Percentiles rank a stretch among this genome's conserved stretches.
These are phyloP conservation scores for Labeo rohita DNA, from an alignment of 2,113 vertebrate species.

Conservation along the genomic window DNA sequence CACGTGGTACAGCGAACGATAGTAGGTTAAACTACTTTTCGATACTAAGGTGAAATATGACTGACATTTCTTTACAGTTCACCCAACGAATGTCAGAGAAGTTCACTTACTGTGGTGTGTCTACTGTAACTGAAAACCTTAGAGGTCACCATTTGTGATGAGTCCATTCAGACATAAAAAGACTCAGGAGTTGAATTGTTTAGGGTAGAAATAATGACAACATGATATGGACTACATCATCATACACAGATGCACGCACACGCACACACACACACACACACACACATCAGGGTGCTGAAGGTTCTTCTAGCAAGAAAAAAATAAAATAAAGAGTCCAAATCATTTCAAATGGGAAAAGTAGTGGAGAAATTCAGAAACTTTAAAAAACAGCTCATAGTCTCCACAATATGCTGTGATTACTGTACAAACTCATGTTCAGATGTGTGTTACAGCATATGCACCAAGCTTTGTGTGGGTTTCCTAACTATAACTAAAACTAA, in stretches of 20 bases:
- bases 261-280: neutral
- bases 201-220: neutral
- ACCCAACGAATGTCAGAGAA: neutral
- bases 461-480: neutral
- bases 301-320: neutral
- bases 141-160: neutral
- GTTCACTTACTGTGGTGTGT: neutral
- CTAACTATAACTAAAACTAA: too few relatives aligned
- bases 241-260: neutral
- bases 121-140: neutral
- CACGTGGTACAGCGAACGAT: too few relatives aligned
- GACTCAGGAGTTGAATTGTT: neutral
- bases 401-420: neutral
- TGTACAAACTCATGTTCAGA: neutral
- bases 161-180: conserved; percentile 2
- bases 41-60: neutral
- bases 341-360: neutral
- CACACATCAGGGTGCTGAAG: neutral
- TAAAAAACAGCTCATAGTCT: neutral
- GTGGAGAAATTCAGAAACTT: neutral
- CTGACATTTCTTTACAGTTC: neutral
- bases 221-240: neutral
- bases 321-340: neutral
- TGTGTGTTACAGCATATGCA: neutral
- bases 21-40: neutral